Conservation (phyloP, 1,140 invertebrate genomes). For the Phymorhynchus buccinoides region DNA sequence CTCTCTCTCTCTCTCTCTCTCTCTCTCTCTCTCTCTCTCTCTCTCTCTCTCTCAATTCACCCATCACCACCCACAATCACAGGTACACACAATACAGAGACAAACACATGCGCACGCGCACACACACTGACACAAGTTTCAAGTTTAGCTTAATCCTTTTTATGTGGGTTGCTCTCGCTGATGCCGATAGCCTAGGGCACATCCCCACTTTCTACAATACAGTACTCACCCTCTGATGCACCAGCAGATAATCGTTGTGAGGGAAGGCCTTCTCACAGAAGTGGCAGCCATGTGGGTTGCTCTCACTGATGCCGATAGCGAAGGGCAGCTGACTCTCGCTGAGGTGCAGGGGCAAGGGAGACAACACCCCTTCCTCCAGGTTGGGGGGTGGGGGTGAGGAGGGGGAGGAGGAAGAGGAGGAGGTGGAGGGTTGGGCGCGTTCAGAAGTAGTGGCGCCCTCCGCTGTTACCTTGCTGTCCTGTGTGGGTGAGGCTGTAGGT, state of each 20-base stretch:
- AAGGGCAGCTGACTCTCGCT: slow-evolving; percentile 76
- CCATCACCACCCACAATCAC: too few relatives aligned
- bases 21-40: too few relatives aligned
- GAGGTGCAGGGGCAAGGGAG: slow-evolving; percentile 48
- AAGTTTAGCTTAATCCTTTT: neutral
- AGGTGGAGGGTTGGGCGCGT: neutral
- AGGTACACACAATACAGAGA: too few relatives aligned
- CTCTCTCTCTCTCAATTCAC: too few relatives aligned
- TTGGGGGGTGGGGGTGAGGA: slow-evolving; percentile 42
- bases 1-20: too few relatives aligned
- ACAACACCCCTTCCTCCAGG: slow-evolving; percentile 35
- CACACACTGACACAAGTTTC: neutral
- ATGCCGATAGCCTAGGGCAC: too few relatives aligned
- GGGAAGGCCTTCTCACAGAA: slow-evolving; percentile 94
- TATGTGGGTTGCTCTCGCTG: too few relatives aligned
- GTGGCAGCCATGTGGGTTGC: slow-evolving; percentile 88
- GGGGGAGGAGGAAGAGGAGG: neutral
- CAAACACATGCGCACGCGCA: too few relatives aligned
- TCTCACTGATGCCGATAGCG: slow-evolving; percentile 81
- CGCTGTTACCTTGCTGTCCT: too few relatives aligned
- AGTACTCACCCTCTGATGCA: slow-evolving; percentile 89
- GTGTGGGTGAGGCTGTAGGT: too few relatives aligned
- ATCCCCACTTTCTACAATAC: too few relatives aligned
- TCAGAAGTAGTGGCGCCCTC: too few relatives aligned
- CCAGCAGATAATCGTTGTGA: slow-evolving; percentile 87